These are phyloP conservation scores for Aculops lycopersici DNA, from an alignment of 1,140 invertebrate genomes.

Conservation along the genomic window DNA sequence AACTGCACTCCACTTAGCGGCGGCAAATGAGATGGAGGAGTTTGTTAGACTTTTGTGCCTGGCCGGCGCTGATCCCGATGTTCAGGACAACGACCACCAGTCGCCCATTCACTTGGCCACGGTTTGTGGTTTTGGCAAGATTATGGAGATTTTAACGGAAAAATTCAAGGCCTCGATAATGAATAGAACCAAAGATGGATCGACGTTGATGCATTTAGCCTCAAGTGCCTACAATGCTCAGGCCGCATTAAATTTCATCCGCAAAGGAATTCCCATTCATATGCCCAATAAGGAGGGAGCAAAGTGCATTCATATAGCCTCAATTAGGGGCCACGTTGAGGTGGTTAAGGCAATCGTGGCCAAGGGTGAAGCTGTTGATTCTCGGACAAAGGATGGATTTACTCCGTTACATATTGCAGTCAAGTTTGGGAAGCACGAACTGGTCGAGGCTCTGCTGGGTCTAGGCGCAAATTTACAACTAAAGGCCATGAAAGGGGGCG, in stretches of 20 bases:
- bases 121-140: constrained; percentile 67
- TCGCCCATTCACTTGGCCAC: constrained; percentile 88
- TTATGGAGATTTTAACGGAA: constrained; percentile 80
- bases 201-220: constrained; percentile 88
- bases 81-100: constrained; percentile 56
- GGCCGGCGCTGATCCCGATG: constrained; percentile 63
- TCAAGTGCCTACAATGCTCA: constrained; percentile 82
- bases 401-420: constrained; percentile 90
- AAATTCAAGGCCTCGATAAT: constrained; percentile 87
- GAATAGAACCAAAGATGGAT: constrained; percentile 77
- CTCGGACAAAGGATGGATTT: constrained; percentile 83
- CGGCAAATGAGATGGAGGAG: constrained; percentile 65
- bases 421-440: constrained; percentile 65
- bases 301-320: constrained; percentile 63
- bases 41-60: constrained; percentile 79
- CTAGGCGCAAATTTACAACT: constrained; percentile 87
- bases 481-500: constrained; percentile 31
- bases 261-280: constrained; percentile 90
- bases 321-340: constrained; percentile 65
- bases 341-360: constrained; percentile 81
- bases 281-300: constrained; percentile 95
- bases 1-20: constrained; percentile 66
- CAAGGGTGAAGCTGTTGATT: constrained; percentile 79
- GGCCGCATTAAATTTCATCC: constrained; percentile 89
- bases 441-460: constrained; percentile 78